Conservation (phyloP, 2,888 invertebrate species). For the Acrocera orbiculus region DNA sequence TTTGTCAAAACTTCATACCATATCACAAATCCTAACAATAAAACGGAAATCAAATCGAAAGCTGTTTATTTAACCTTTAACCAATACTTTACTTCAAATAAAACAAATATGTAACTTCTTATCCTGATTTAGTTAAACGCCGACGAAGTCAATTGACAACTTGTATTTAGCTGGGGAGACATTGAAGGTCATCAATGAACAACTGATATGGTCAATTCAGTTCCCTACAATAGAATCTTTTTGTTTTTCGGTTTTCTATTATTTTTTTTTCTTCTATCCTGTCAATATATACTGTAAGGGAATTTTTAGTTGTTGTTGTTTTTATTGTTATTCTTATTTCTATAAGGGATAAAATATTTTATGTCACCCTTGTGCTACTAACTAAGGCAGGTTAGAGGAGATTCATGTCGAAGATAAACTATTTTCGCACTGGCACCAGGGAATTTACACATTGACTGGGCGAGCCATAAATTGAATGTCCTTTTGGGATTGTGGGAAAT, state of each 20-base stretch:
- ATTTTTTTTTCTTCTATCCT: no score
- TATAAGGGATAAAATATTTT: no score
- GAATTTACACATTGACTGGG: conserved; percentile 7
- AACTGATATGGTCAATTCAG: conserved; percentile 5
- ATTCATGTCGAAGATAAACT: conserved; percentile 9
- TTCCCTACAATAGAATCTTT: no score
- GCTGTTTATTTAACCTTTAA: conserved; percentile 4
- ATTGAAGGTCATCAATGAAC: conserved; percentile 6
- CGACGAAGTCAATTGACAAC: conserved; percentile 7
- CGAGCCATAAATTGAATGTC: conserved; percentile 9
- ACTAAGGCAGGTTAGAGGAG: conserved; percentile 7
- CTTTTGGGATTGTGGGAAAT: conserved; percentile 4
- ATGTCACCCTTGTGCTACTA: no score
- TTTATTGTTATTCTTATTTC: no score
- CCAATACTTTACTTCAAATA: not conserved
- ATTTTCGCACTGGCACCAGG: conserved; percentile 7
- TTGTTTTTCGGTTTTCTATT: no score
- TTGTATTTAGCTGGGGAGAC: conserved; percentile 5
- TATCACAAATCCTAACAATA: conserved; percentile 6
- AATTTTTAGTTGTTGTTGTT: no score
- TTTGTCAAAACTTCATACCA: no score
- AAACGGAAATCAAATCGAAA: conserved; percentile 5
- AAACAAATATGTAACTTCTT: conserved; percentile 4
- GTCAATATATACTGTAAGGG: no score
- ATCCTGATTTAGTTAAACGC: conserved; percentile 7